Evolutionary conservation across 1,140 invertebrate genomes (phyloP), one percentile per base, ranked within the genome.

Genomic region (Bombus terrestris): DNA sequence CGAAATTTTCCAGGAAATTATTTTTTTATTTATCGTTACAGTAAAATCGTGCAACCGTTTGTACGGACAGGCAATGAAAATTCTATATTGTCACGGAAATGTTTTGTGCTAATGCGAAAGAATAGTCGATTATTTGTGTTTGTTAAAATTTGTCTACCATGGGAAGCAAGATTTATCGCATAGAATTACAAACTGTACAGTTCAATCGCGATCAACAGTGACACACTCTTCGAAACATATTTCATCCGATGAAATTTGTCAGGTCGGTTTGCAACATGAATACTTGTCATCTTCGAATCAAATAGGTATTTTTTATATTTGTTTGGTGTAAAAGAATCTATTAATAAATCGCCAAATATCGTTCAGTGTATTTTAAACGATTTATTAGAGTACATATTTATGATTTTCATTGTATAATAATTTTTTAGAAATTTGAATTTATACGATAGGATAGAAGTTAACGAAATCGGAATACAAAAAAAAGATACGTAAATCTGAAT

Each of bases 151-250:
- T 62, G 39, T 9, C 57, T 62, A 62, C 37, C 25, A 39, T 2
- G 6, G 4, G 25, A 32, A 32, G 35, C 78, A 39, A 28, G 43
- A 80, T 80, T 81, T 69, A 71, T 80, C 8, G 32, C 22, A 32
- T 37, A 37, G 32, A 39, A 69, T 47, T 18, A 69, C 35, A 64
- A 72, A 82, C 43, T 74, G 13, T 32, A 18, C 32, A 18, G 12
- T 41, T 37, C 18, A 53, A 62, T 86, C 59, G 39, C 59, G 64
- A 77, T 79, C 77, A 68, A n/a, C 25, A n/a, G 47, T 69, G 77
- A 37, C 15, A 12, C n/a, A 25, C 47, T 4, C 37, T 59, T 25
- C 8, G 62, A 32, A 35, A 69, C 41, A 10, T 69, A 69, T 80
- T 81, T 81, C 66, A 57, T 15, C 37, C 32, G 6, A 12, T 22